Percentiles rank a stretch among this genome's conserved stretches.
Conservation (phyloP, 1,140 invertebrate genomes). For the Lanistes nyassanus region DNA sequence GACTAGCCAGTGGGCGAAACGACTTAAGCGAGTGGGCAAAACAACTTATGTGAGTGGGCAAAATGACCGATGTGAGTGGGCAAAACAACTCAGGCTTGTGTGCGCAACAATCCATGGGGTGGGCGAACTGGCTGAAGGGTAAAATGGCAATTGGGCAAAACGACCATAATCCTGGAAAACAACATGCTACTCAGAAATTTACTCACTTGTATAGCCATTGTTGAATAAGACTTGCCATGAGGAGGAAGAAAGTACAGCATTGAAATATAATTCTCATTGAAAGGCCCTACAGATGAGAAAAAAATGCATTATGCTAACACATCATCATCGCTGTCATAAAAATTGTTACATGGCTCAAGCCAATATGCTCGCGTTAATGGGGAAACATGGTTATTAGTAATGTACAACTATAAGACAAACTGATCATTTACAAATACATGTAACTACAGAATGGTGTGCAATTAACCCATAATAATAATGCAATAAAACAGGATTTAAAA, state of each 20-base stretch:
- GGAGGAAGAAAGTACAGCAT: conserved; percentile 60
- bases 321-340: neutral
- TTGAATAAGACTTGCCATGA: conserved; percentile 53
- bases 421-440: neutral
- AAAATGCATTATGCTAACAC: neutral
- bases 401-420: neutral
- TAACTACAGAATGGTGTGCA: neutral
- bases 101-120: no score
- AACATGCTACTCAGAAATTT: neutral
- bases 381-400: neutral
- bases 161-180: no score
- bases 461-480: no score
- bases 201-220: conserved; percentile 61
- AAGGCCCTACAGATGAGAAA: conserved; percentile 52
- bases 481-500: no score
- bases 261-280: conserved; percentile 55
- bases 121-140: no score
- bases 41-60: no score
- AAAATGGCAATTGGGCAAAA: no score
- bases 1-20: no score
- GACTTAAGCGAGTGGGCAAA: no score
- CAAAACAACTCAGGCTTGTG: no score
- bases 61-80: no score
- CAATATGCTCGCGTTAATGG: neutral
- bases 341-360: neutral